Percentiles rank a stretch among this genome's conserved stretches.
phyloP scores from a whole-genome alignment of 2,888 invertebrate species.

The Thyatira batis region DNA sequence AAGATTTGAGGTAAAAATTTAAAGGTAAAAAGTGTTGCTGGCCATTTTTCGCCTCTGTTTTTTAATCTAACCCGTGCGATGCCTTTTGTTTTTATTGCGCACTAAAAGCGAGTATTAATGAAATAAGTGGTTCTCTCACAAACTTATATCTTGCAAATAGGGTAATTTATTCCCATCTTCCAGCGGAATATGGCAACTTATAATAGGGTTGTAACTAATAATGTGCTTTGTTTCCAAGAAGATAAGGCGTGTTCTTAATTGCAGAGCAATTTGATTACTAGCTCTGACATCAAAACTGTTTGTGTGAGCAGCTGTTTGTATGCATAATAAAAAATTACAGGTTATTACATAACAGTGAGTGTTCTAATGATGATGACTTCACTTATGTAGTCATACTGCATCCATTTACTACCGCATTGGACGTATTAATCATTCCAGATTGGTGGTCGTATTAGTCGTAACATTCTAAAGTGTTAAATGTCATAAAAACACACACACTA shows the following conservation, averaged over 20 bases:
- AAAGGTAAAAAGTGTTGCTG: too few relatives aligned
- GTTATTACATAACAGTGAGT: neutral
- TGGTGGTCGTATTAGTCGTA: neutral
- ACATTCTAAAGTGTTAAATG: too few relatives aligned
- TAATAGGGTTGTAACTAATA: too few relatives aligned
- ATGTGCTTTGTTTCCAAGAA: too few relatives aligned
- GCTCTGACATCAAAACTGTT: neutral
- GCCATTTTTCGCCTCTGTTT: neutral
- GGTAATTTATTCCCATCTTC: neutral
- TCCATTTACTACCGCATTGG: neutral
- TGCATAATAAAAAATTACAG: neutral
- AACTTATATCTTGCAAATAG: too few relatives aligned
- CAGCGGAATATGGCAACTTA: neutral
- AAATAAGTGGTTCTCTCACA: too few relatives aligned
- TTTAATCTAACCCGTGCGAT: too few relatives aligned
- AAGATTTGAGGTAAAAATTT: constrained; percentile 14
- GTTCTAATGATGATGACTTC: neutral
- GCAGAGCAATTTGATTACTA: too few relatives aligned
- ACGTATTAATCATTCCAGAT: neutral
- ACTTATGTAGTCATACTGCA: neutral
- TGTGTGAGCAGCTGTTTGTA: neutral
- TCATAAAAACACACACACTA: too few relatives aligned
- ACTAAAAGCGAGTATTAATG: too few relatives aligned
- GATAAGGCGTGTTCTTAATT: too few relatives aligned
- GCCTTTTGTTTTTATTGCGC: too few relatives aligned